phyloP scores from a whole-genome alignment of 2,888 invertebrate species.

The Acrobeloides nanus region DNA sequence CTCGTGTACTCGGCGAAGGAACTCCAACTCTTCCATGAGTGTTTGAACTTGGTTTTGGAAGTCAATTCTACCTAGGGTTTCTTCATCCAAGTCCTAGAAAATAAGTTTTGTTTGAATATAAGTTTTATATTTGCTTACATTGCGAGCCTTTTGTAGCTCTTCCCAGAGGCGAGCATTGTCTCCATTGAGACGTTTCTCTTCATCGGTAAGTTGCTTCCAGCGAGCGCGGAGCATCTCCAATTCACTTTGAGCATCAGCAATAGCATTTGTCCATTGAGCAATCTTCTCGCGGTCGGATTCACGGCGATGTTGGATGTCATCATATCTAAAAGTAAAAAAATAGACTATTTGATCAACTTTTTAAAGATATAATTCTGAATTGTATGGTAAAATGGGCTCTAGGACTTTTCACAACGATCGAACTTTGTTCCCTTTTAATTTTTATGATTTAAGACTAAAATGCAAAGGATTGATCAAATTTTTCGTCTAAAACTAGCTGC shows the following conservation, averaged over 20 bases:
- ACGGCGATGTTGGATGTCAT: constrained; percentile 48
- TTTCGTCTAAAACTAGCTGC: too few species aligned
- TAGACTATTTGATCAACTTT: neutral
- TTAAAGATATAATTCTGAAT: neutral
- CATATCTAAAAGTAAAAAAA: constrained; percentile 33
- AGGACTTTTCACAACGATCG: too few species aligned
- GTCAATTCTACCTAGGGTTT: constrained; percentile 55
- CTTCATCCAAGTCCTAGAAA: constrained; percentile 54
- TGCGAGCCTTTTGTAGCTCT: constrained; percentile 51
- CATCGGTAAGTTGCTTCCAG: constrained; percentile 52
- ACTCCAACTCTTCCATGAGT: constrained; percentile 54
- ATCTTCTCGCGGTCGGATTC: constrained; percentile 50
- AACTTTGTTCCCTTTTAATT: too few species aligned
- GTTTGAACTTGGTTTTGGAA: constrained; percentile 55
- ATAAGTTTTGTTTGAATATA: neutral
- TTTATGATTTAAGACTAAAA: too few species aligned
- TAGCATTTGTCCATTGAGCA: constrained; percentile 46
- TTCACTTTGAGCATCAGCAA: constrained; percentile 52
- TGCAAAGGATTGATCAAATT: too few species aligned
- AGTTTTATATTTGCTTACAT: constrained; percentile 17
- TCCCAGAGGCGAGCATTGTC: constrained; percentile 52
- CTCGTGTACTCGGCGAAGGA: constrained; percentile 52
- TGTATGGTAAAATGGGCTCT: too few species aligned
- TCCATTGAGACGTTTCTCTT: constrained; percentile 48
- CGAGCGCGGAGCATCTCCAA: constrained; percentile 52